Base-by-base conservation (phyloP, 2,797 vertebrate genomes). In the Cyclura pinguis region DNA sequence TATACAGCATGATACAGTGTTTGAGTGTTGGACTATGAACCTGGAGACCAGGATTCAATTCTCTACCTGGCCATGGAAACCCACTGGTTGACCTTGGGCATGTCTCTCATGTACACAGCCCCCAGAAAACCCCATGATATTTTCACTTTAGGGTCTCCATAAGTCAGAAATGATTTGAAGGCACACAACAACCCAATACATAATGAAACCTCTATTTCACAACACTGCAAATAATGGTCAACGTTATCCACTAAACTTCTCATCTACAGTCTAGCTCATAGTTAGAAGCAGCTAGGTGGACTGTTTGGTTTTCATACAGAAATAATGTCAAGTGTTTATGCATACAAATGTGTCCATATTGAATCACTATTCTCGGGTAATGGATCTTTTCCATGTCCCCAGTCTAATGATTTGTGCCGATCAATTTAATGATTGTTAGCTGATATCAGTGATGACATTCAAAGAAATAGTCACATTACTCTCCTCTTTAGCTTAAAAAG, bases 171-270 rank as follows among this genome's bases (percentile, higher is more conserved):
- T 47, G 2, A 47, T 3, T 47, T 47, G 42, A 47, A 47, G 42
- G 42, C 42, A 47, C 42, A 47, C 42, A 47, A 47, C 42, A 47
- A 47, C 42, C 3, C 42, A 47, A 29, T 72, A 0, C 59, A 85
- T 1, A 91, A 76, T 90, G 83, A 0, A n/a, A 16, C 0, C 50
- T 91, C 14, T 20, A 38, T 78, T 89, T 83, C 83, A 85, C 69
- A 90, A 59, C 42, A 55, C n/a, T 35, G 42, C 82, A 35, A 88
- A 64, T 85, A 86, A 74, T 6, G 62, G 86, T 85, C 24, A 38
- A 85, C 35, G 0, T 52, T 2, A 59, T 80, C 24, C 83, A 85
- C 64, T 85, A 84, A 85, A 55, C 27, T 10, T 83, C 42, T 64
- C 47, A 59, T 6, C 29, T 27, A 62, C 57, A 67, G 35, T 50